A percentile compares a stretch with the other conserved stretches of the same genome.
Conservation (phyloP, 1,140 invertebrate genomes). For the Caenorhabditis latens region DNA sequence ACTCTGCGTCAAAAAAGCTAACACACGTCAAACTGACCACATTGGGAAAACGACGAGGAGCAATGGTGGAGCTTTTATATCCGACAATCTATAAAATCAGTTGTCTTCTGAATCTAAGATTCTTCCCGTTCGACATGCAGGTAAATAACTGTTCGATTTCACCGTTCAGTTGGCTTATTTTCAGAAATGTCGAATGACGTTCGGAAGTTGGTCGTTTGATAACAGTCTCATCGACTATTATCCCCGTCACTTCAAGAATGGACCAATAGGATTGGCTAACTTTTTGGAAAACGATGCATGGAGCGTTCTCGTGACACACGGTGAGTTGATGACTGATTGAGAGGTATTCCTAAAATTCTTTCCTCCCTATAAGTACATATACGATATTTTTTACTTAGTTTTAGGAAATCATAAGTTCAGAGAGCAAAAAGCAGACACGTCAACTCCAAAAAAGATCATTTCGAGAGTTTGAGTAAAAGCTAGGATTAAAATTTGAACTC, state of each 20-base stretch:
- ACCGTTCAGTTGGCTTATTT: conserved; percentile 4
- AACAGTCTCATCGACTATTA: conserved; percentile 74
- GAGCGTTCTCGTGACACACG: conserved; percentile 61
- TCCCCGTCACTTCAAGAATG: conserved; percentile 63
- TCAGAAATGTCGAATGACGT: conserved; percentile 74
- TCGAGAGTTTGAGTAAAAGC: no score
- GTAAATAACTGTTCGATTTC: conserved; percentile 48
- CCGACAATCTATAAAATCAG: conserved; percentile 75
- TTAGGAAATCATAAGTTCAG: neutral
- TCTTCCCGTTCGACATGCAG: conserved; percentile 72
- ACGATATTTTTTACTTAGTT: no score
- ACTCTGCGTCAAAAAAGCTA: conserved; percentile 70
- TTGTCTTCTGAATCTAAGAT: conserved; percentile 72
- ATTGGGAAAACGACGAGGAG: conserved; percentile 59
- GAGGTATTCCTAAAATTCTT: neutral
- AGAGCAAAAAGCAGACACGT: neutral
- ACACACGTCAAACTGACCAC: conserved; percentile 70
- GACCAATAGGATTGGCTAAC: conserved; percentile 67
- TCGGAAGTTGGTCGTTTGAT: conserved; percentile 80
- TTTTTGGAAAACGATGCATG: conserved; percentile 73
- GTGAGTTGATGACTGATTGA: conserved; percentile 32
- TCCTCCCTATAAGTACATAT: neutral
- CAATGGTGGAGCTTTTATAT: conserved; percentile 71
- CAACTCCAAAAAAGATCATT: no score
- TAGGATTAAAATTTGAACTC: no score